Base-by-base conservation (phyloP, 2,797 vertebrate species). In the Lagorchestes hirsutus region DNA sequence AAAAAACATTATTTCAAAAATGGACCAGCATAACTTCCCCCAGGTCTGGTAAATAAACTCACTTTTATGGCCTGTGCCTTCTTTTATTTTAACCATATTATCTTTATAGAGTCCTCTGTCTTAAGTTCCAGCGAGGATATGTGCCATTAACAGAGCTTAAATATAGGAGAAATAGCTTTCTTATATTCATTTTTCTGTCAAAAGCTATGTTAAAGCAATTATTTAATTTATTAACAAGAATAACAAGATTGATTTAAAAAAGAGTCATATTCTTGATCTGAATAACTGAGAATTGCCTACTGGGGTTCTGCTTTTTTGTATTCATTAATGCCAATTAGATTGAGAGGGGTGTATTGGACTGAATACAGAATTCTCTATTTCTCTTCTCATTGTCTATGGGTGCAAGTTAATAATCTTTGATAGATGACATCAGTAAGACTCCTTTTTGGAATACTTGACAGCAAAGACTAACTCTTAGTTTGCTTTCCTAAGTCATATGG, bases 371-470 rank as follows among this genome's bases (percentile, higher is more conserved):
- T 5, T 82, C 50, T 57, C 94, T 95, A 62, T 94, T 92, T 55
- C 58, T 93, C 1, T 93, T 95, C 96, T 54, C 1, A n/a, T n/a
- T 54, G n/a, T n/a, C 18, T 82, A 0, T 12, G 50, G 34, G 9
- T 90, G 24, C n/a, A 97, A 87, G 46, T 93, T 95, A 94, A 24
- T 93, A 82, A 91, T 91, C 93, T 29, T 94, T 96, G 46, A 31
- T 9, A 54, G 46, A 57, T 74, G 40, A 94, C 91, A 55, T 90
- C 94, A 54, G 93, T 16, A 93, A 94, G 28, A 55, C 55, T 92
- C 18, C 56, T 58, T 94, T 94, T 92, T 93, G 9, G 91, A 98
- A 95, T 34, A 54, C 90, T n/a, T 96, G 90, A 97, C 90, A 46
- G n/a, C 40, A 18, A 82, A 91, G 1, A 27, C 40, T n/a, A 93